These are phyloP conservation scores for Tympanuchus pallidicinctus DNA, from an alignment of 2,113 vertebrate genomes.

Conservation along the genomic window DNA sequence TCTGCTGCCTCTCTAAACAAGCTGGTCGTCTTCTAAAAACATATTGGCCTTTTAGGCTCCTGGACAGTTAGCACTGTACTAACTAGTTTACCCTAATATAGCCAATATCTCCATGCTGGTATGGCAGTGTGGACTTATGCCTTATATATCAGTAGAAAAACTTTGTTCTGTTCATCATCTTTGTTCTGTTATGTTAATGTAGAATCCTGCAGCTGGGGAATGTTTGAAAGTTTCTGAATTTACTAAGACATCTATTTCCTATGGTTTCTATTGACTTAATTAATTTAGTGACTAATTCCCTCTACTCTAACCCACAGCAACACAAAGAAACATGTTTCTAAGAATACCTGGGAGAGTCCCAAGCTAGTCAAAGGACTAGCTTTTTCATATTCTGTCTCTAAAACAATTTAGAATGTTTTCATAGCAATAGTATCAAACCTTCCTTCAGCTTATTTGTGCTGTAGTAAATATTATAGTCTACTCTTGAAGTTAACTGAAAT, in stretches of 20 bases:
- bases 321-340: neutral
- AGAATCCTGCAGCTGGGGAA: neutral
- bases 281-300: neutral
- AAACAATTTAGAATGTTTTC: neutral
- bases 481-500: neutral
- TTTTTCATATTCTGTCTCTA: neutral
- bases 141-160: neutral
- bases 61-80: neutral
- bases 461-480: neutral
- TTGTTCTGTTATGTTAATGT: neutral
- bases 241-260: neutral
- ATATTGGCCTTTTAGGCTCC: neutral
- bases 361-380: neutral
- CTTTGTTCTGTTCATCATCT: neutral
- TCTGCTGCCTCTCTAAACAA: neutral
- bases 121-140: neutral
- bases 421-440: neutral
- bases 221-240: neutral
- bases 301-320: neutral
- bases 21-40: neutral
- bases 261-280: neutral
- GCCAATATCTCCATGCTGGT: rapidly evolving
- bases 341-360: neutral
- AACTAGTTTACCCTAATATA: neutral
- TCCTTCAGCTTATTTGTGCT: neutral